Evolutionary conservation across 2,888 invertebrate genomes (phyloP), one percentile per base, ranked within the genome.

Genomic region (Lutraria lutraria): DNA sequence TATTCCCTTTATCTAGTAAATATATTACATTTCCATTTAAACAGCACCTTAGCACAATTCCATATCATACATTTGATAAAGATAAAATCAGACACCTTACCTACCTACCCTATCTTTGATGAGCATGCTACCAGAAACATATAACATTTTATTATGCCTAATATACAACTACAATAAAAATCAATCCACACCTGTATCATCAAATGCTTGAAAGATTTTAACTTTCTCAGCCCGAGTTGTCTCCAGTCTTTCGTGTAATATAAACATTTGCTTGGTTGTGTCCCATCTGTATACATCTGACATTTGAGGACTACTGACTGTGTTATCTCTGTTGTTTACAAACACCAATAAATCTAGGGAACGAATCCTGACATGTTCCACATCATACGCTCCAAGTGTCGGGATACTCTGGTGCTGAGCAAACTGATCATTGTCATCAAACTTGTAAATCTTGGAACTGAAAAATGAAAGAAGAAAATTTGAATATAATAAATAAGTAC

Each of bases 371-470:
- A 95, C 89, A 81, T 94, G 92, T 8, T 91, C 91, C 10, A 96
- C 92, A 89, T 94, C 95, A 13, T 92, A 86, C 16, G 95, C 96
- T 43, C 96, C 96, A 15, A 93, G 85, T 1, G 96, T 96, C 0
- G 93, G 85, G 6, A 96, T 90, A 54, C 93, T 93, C 88, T 96
- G 96, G 83, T 96, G 95, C 63, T 95, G 93, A 13, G 94, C 92
- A 81, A 96, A 95, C 60, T 91, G 91, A 29, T 91, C 91, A 88
- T 93, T 93, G 10, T 91, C 81, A 63, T 93, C 94, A 88, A 95
- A 88, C 81, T 94, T 94, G 93, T 95, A 96, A 15, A 96, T 89
- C 34, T 95, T 91, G 15, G 96, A 96, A 82, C 96, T 96, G 94
- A 13, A 93, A 92, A 82, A 21, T 21, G 3, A 68, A n/a, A 25